Evolutionary conservation across 2,113 vertebrate species (phyloP).

Genomic region (Ascaphus truei): DNA sequence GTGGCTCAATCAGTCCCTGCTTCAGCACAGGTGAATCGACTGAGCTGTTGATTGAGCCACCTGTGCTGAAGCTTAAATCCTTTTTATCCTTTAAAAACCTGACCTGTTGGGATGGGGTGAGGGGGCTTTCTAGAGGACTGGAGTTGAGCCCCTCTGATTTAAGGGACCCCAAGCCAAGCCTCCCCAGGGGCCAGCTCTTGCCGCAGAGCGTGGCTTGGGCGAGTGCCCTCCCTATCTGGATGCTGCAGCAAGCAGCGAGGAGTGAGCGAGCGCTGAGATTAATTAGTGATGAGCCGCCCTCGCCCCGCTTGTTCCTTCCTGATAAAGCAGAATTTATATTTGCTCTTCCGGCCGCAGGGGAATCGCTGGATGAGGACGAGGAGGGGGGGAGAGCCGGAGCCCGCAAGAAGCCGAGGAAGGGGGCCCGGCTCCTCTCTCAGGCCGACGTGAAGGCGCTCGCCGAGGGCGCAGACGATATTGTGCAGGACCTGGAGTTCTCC

Average conservation of each 20-base stretch:
- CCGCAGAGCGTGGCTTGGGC: background rate
- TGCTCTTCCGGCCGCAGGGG: conserved; percentile 36
- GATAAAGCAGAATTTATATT: conserved; percentile 43
- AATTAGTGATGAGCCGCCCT: conserved; percentile 49
- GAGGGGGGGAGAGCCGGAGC: background rate
- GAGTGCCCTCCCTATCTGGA: background rate
- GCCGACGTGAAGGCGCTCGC: conserved; percentile 73
- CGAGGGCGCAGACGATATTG: conserved; percentile 75
- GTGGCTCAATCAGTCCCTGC: too few species aligned
- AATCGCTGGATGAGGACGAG: background rate
- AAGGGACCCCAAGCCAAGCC: background rate
- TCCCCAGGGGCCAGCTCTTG: background rate
- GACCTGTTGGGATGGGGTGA: too few species aligned
- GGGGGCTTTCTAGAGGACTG: too few species aligned
- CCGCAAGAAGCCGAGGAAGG: background rate
- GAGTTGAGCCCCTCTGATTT: background rate
- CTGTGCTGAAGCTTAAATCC: too few species aligned
- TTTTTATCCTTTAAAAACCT: too few species aligned
- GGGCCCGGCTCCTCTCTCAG: conserved; percentile 43
- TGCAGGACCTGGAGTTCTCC: conserved; percentile 83
- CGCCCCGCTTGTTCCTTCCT: conserved; percentile 28
- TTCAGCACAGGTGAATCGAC: too few species aligned
- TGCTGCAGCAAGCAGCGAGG: conserved; percentile 32
- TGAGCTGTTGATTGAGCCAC: too few species aligned
- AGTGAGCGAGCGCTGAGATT: conserved; percentile 54